These are phyloP conservation scores for Nesidiocoris tenuis DNA, from an alignment of 2,888 invertebrate species.

Conservation along the genomic window DNA sequence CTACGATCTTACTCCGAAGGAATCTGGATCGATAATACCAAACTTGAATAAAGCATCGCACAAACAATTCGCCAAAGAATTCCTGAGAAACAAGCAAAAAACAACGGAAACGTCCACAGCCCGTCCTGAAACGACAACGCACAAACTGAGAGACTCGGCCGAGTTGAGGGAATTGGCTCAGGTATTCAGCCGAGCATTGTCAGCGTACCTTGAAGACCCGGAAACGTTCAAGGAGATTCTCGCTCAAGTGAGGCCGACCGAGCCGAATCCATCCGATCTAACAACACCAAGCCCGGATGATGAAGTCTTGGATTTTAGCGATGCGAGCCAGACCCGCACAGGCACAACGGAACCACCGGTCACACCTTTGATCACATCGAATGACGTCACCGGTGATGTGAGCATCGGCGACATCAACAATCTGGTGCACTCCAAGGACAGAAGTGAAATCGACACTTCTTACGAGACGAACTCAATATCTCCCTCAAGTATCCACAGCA, in stretches of 20 bases:
- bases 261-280: conserved; percentile 56
- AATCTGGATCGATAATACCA: conserved; percentile 17
- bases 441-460: conserved; percentile 40
- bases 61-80: conserved; percentile 5
- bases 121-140: conserved; percentile 12
- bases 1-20: conserved; percentile 44
- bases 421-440: conserved; percentile 28
- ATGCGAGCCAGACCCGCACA: conserved; percentile 56
- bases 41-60: conserved; percentile 12
- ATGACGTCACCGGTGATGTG: conserved; percentile 32
- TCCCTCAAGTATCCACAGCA: conserved; percentile 1
- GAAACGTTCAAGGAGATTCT: conserved; percentile 75
- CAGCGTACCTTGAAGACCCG: conserved; percentile 79
- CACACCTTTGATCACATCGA: conserved; percentile 33
- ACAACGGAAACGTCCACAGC: conserved; percentile 7
- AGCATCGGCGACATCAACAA: conserved; percentile 45
- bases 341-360: conserved; percentile 41
- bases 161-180: conserved; percentile 73
- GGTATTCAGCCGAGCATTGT: conserved; percentile 79
- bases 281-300: conserved; percentile 59
- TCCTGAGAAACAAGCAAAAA: neutral
- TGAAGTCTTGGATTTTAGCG: conserved; percentile 75
- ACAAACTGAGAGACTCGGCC: conserved; percentile 50
- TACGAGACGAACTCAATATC: conserved; percentile 33
- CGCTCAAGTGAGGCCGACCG: conserved; percentile 75